A percentile compares a stretch with the other conserved stretches of the same genome.
These are phyloP conservation scores for Penelope pileata DNA, from an alignment of 2,113 vertebrate species.

Conservation along the genomic window DNA sequence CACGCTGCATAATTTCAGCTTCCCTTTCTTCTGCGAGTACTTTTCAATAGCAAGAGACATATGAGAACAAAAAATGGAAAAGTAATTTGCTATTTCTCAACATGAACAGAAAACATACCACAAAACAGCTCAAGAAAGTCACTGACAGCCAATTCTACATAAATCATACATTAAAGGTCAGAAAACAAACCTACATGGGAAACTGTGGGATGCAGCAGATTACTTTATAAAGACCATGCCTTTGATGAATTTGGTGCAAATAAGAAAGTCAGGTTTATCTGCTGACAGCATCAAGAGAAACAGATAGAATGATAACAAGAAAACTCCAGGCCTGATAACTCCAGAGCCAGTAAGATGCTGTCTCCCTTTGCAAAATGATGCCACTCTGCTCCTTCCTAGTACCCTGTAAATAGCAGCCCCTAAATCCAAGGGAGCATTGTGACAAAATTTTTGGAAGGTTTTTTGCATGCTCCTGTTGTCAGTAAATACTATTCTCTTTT, in stretches of 20 bases:
- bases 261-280: background rate
- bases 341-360: background rate
- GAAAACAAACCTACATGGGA: background rate
- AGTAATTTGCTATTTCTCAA: background rate
- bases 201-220: background rate
- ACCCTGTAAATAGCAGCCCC: background rate
- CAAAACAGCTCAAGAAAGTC: background rate
- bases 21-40: background rate
- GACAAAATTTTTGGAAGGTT: background rate
- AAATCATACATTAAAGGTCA: background rate
- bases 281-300: background rate
- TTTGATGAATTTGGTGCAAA: background rate
- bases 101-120: background rate
- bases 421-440: background rate
- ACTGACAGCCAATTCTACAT: fast-evolving
- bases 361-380: background rate
- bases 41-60: background rate
- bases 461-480: background rate
- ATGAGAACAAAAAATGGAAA: background rate
- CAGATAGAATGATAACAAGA: background rate
- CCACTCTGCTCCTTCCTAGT: background rate
- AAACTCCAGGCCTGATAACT: background rate
- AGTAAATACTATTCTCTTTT: background rate
- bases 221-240: background rate
- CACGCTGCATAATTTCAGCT: background rate